A percentile compares a stretch with the other conserved stretches of the same genome.
Conservation (phyloP, 2,797 vertebrate species). For the Cyclura pinguis region DNA sequence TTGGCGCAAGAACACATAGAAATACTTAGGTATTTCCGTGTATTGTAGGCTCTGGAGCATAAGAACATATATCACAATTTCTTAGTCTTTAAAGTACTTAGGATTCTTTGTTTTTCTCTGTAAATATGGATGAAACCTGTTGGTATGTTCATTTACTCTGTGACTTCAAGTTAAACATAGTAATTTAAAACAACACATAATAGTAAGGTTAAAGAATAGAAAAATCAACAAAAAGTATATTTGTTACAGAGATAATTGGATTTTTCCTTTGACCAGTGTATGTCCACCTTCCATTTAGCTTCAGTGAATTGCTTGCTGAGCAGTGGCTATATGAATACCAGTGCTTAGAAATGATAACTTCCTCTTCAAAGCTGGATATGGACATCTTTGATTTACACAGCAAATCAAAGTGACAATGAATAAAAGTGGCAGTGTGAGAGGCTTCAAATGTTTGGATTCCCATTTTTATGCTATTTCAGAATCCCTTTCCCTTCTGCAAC, state of each 20-base stretch:
- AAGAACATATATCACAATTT: neutral
- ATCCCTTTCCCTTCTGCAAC: neutral
- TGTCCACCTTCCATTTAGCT: neutral
- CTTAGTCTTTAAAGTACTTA: neutral
- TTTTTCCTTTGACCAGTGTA: neutral
- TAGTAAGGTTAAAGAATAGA: neutral
- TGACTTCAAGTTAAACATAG: neutral
- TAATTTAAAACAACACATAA: neutral
- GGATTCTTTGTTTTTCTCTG: neutral
- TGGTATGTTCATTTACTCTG: neutral
- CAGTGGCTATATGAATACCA: neutral
- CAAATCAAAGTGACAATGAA: conserved; percentile 41
- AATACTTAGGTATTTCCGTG: neutral
- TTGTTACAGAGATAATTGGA: neutral
- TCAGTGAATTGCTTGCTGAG: neutral
- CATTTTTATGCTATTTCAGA: neutral
- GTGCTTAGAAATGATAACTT: conserved; percentile 11
- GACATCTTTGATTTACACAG: conserved; percentile 9
- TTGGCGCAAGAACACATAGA: neutral
- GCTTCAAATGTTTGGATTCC: neutral
- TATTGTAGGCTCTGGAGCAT: neutral
- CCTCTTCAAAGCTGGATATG: conserved; percentile 30
- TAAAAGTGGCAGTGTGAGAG: neutral
- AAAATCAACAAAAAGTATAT: neutral
- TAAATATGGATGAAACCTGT: neutral